Conservation (phyloP, 2,888 invertebrate species). For the Aleiodes leptofemur region DNA sequence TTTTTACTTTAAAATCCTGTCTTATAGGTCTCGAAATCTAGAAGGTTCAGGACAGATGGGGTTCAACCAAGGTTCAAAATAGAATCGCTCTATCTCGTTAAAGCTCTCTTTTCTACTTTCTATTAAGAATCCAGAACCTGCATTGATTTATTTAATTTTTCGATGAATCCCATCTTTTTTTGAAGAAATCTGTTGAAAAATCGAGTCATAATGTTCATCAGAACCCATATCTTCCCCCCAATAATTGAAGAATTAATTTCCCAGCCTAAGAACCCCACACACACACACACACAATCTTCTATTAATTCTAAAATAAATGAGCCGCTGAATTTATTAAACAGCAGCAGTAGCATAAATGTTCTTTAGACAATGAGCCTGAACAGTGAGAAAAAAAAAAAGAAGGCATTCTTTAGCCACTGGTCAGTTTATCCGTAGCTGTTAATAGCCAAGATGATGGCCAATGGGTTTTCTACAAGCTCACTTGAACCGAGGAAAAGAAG, state of each 20-base stretch:
- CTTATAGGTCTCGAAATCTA: too few relatives aligned
- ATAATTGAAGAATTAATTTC: conserved; percentile 3
- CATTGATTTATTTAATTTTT: too few relatives aligned
- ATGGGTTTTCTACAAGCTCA: conserved; percentile 18
- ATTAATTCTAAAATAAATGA: conserved; percentile 13
- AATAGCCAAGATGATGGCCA: conserved; percentile 59
- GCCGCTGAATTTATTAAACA: conserved; percentile 34
- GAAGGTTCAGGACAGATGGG: too few relatives aligned
- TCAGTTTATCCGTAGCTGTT: conserved; percentile 65
- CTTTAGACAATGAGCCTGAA: conserved; percentile 47
- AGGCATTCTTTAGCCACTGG: conserved; percentile 59
- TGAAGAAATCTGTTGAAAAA: not conserved
- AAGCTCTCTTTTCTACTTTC: too few relatives aligned
- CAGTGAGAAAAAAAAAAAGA: conserved; percentile 57
- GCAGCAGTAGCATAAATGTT: conserved; percentile 39
- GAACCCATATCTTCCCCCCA: not conserved
- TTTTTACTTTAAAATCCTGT: too few relatives aligned
- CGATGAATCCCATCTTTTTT: not conserved
- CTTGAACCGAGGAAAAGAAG: conserved; percentile 51
- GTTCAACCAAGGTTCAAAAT: too few relatives aligned
- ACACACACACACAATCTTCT: not conserved
- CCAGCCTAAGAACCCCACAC: not conserved
- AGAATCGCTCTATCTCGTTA: too few relatives aligned
- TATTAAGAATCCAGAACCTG: too few relatives aligned
- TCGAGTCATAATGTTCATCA: not conserved